These are phyloP conservation scores for Deroptyus accipitrinus DNA, from an alignment of 2,113 vertebrate genomes.

Conservation along the genomic window DNA sequence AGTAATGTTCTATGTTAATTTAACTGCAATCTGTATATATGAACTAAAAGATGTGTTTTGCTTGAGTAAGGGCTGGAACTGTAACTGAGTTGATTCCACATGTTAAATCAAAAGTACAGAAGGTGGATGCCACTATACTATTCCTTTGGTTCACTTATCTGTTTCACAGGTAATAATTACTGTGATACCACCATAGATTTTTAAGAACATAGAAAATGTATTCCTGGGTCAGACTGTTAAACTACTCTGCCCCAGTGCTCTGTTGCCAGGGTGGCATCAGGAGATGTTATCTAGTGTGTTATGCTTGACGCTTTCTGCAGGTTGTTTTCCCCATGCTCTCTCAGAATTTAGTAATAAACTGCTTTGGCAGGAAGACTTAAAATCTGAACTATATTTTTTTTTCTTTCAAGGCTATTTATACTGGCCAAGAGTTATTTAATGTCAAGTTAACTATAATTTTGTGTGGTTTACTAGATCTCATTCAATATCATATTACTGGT, in stretches of 20 bases:
- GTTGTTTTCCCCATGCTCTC: not conserved
- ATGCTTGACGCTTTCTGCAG: not conserved
- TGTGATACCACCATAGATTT: not conserved
- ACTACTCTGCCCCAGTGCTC: not conserved
- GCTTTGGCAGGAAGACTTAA: not conserved
- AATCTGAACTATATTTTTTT: not conserved
- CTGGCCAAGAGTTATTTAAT: not conserved
- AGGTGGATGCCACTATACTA: not conserved
- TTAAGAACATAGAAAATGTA: not conserved
- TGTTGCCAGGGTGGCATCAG: not conserved
- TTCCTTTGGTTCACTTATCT: not conserved
- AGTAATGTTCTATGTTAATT: not conserved
- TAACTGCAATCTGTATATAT: not conserved
- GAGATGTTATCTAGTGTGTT: not conserved
- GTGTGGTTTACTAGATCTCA: not conserved
- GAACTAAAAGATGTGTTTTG: not conserved
- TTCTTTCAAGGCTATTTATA: not conserved
- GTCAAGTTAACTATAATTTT: not conserved
- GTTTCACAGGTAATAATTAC: not conserved
- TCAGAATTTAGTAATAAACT: not conserved
- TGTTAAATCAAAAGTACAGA: not conserved
- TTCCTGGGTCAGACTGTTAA: not conserved
- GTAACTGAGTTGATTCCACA: not conserved
- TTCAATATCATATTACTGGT: rapidly evolving
- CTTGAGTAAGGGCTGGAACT: not conserved